These are phyloP conservation scores for Trichopoda pennipes DNA, from an alignment of 2,888 invertebrate genomes.

Conservation along the genomic window DNA sequence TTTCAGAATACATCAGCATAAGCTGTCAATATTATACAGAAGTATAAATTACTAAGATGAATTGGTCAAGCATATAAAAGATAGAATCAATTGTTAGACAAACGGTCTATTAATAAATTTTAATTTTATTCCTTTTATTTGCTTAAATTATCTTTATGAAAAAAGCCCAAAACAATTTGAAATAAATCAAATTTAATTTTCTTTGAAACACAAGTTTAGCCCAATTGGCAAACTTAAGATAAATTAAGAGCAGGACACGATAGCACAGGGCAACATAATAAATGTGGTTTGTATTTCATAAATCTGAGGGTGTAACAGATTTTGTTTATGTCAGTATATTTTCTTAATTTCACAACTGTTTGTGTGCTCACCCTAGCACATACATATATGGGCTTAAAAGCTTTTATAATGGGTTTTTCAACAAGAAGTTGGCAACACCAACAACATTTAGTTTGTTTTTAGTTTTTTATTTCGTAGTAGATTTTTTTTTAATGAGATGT, in stretches of 20 bases:
- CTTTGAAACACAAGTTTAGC: slow-evolving; percentile 38
- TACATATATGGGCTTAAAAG: too few species aligned
- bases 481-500: too few species aligned
- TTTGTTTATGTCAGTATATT: slow-evolving; percentile 47
- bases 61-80: too few species aligned
- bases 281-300: slow-evolving; percentile 58
- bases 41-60: too few species aligned
- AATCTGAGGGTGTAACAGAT: slow-evolving; percentile 49
- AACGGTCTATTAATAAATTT: too few species aligned
- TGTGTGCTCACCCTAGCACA: neutral
- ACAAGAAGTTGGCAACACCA: too few species aligned
- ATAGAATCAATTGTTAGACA: too few species aligned
- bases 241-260: slow-evolving; percentile 65
- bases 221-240: slow-evolving; percentile 63
- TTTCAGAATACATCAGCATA: too few species aligned
- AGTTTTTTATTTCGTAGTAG: too few species aligned
- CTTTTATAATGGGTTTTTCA: too few species aligned
- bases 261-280: slow-evolving; percentile 61
- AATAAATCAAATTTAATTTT: slow-evolving; percentile 60
- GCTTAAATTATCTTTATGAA: slow-evolving; percentile 14
- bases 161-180: slow-evolving; percentile 24
- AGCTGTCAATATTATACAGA: too few species aligned
- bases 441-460: too few species aligned
- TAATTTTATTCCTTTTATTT: neutral
- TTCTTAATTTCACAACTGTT: neutral